Evolutionary conservation across 1,140 invertebrate species (phyloP).

Genomic region (Platorchestia sp.): DNA sequence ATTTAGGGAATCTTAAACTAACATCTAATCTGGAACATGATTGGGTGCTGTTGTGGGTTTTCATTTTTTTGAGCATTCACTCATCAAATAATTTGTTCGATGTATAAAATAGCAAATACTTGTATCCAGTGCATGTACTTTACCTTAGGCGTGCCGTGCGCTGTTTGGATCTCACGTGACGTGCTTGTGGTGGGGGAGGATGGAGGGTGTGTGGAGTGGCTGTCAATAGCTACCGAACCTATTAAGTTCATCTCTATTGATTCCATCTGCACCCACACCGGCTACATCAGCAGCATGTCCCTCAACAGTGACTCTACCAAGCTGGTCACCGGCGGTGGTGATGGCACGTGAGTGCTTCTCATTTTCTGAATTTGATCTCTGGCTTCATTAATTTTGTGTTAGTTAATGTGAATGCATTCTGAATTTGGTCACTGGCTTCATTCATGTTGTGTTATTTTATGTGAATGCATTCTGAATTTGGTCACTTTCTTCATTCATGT

Average conservation of each 20-base stretch:
- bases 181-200: constrained; percentile 35
- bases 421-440: background rate
- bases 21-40: too few species aligned
- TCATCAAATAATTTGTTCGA: background rate
- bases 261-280: background rate
- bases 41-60: background rate
- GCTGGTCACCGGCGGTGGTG: background rate
- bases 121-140: background rate
- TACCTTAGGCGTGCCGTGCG: constrained; percentile 1
- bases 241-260: background rate
- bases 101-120: background rate
- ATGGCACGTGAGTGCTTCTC: background rate
- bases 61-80: background rate
- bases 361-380: background rate
- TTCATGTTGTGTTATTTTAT: too few species aligned
- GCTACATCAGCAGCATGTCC: background rate
- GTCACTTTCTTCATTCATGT: too few species aligned
- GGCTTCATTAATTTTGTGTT: background rate
- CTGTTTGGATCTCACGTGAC: constrained; percentile 32
- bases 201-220: constrained; percentile 44
- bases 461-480: too few species aligned
- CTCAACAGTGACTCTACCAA: constrained; percentile 11
- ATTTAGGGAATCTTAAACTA: too few species aligned
- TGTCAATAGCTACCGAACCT: background rate
- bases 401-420: too few species aligned